A percentile compares a stretch with the other conserved stretches of the same genome.
Evolutionary conservation across 2,113 vertebrate species (phyloP).

Genomic region (Prochilodus magdalenae): DNA sequence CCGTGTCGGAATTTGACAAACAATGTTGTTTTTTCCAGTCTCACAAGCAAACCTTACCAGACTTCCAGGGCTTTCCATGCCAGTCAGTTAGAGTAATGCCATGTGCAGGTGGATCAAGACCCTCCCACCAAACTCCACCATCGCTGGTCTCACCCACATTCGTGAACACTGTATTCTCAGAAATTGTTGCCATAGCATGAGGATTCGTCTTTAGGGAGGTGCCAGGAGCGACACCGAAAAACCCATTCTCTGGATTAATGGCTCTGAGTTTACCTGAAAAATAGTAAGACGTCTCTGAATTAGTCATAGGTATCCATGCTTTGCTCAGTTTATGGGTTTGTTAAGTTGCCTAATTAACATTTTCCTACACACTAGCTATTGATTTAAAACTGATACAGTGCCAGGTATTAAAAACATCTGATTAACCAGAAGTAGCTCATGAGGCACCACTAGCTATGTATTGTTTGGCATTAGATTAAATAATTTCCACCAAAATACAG

Average conservation of each 20-base stretch:
- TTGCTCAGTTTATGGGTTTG: too few species aligned
- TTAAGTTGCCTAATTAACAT: too few species aligned
- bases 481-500: too few species aligned
- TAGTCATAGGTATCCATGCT: not conserved
- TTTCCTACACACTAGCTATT: too few species aligned
- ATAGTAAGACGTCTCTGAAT: not conserved
- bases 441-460: too few species aligned
- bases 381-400: too few species aligned
- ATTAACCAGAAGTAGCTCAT: too few species aligned
- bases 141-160: conserved; percentile 95
- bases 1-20: too few species aligned
- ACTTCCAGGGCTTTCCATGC: conserved; percentile 91
- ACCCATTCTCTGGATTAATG: conserved; percentile 98
- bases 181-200: conserved; percentile 91
- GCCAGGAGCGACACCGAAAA: conserved; percentile 95
- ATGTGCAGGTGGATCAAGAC: conserved; percentile 83
- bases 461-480: not conserved
- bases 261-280: conserved; percentile 89
- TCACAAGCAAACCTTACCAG: conserved; percentile 72
- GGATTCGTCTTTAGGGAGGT: conserved; percentile 96
- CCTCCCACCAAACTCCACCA: conserved; percentile 93
- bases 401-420: too few species aligned
- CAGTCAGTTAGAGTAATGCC: conserved; percentile 86
- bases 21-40: not conserved
- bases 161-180: conserved; percentile 93